Conservation (phyloP, 2,888 invertebrate species). For the Carpatolechia fugitivella region DNA sequence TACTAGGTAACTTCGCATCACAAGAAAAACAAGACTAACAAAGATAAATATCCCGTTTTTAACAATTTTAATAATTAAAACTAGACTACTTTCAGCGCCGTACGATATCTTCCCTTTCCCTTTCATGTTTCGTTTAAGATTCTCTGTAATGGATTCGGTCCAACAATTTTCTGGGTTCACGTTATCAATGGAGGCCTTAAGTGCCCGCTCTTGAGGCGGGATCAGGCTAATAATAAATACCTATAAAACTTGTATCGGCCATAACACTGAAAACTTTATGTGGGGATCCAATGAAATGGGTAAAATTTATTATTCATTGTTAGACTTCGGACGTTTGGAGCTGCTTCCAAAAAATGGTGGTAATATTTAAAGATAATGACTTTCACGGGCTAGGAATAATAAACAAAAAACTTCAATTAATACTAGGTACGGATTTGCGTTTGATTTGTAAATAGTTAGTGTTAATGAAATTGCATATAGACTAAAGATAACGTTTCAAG, state of each 20-base stretch:
- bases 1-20: too few species aligned
- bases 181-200: slow-evolving; percentile 48
- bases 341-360: not conserved
- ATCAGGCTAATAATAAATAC: slow-evolving; percentile 55
- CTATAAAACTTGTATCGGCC: slow-evolving; percentile 42
- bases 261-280: slow-evolving; percentile 47
- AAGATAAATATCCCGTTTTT: too few species aligned
- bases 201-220: slow-evolving; percentile 46
- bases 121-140: slow-evolving; percentile 34
- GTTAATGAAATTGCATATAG: too few species aligned
- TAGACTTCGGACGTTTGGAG: slow-evolving; percentile 17
- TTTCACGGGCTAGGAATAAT: too few species aligned
- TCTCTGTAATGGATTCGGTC: slow-evolving; percentile 43
- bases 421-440: too few species aligned
- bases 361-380: not conserved
- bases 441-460: too few species aligned
- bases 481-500: too few species aligned
- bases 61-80: too few species aligned
- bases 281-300: slow-evolving; percentile 38
- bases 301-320: slow-evolving; percentile 38
- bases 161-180: slow-evolving; percentile 39
- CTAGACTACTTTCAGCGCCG: not conserved
- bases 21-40: too few species aligned
- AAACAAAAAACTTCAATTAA: too few species aligned
- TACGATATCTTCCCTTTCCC: not conserved